Conservation (phyloP, 2,888 invertebrate genomes). For the Cantharis rufa region DNA sequence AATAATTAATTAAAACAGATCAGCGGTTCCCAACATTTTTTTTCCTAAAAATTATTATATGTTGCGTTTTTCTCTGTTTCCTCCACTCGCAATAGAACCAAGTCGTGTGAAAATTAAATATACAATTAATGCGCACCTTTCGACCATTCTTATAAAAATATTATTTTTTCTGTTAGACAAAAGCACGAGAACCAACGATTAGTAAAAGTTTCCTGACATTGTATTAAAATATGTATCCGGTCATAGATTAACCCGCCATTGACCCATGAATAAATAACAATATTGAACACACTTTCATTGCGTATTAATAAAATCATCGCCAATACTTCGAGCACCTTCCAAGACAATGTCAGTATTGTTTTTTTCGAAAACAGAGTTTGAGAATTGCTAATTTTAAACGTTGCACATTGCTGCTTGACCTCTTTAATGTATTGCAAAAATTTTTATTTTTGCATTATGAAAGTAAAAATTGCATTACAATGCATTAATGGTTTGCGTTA, state of each 20-base stretch:
- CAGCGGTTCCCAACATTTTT: not conserved
- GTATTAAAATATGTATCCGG: slow-evolving; percentile 36
- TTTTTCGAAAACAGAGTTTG: too few relatives aligned
- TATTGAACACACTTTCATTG: slow-evolving; percentile 26
- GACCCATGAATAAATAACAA: slow-evolving; percentile 35
- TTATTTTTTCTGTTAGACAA: not conserved
- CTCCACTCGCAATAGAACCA: not conserved
- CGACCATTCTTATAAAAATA: not conserved
- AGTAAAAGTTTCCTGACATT: slow-evolving; percentile 33
- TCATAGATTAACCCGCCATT: slow-evolving; percentile 26
- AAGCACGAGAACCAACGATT: slow-evolving; percentile 17
- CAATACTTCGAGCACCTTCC: not conserved
- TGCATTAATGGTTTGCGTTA: not conserved
- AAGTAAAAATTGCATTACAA: not conserved
- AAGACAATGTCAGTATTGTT: too few relatives aligned
- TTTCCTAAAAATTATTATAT: not conserved
- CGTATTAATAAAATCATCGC: slow-evolving; percentile 14
- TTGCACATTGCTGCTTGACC: not conserved
- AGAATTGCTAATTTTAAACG: not conserved
- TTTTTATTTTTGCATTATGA: not conserved
- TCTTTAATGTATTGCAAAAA: not conserved
- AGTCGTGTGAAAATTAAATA: not conserved
- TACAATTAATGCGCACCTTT: not conserved
- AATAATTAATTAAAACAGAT: not conserved
- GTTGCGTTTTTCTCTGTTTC: not conserved